These are phyloP conservation scores for Scyliorhinus canicula DNA, from an alignment of 2,797 vertebrate genomes.

Conservation along the genomic window DNA sequence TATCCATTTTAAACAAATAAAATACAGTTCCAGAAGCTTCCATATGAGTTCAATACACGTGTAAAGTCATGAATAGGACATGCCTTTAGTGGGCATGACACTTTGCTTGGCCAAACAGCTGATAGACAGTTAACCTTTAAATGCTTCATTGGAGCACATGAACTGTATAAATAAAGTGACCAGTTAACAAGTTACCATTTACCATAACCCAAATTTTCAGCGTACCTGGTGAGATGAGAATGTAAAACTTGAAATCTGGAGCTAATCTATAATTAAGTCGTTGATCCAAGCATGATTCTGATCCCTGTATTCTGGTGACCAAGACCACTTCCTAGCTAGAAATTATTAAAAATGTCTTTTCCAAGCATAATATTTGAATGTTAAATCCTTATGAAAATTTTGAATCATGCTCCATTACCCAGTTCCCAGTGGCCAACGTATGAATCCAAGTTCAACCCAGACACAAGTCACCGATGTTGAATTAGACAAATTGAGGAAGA, in stretches of 20 bases:
- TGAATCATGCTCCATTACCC: background rate
- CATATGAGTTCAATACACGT: no score
- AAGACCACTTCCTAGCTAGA: background rate
- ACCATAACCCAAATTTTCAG: background rate
- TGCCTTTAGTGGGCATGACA: no score
- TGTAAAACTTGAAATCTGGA: background rate
- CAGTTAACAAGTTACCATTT: background rate
- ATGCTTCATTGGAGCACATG: background rate
- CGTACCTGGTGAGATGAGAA: background rate
- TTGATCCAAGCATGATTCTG: background rate
- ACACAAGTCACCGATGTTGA: background rate
- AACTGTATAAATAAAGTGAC: background rate
- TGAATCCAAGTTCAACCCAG: background rate
- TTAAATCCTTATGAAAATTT: background rate
- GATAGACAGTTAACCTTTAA: background rate
- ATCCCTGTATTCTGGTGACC: background rate
- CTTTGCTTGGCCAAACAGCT: background rate
- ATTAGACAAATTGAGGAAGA: background rate
- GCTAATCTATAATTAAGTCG: background rate
- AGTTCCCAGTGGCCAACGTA: background rate
- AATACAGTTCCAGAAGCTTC: no score
- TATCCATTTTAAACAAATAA: no score
- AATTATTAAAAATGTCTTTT: background rate
- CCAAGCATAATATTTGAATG: constrained; percentile 21
- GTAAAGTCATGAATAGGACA: no score